Evolutionary conservation across 2,113 vertebrate species (phyloP).

Genomic region (Calyptommatus sinebrachiatus): DNA sequence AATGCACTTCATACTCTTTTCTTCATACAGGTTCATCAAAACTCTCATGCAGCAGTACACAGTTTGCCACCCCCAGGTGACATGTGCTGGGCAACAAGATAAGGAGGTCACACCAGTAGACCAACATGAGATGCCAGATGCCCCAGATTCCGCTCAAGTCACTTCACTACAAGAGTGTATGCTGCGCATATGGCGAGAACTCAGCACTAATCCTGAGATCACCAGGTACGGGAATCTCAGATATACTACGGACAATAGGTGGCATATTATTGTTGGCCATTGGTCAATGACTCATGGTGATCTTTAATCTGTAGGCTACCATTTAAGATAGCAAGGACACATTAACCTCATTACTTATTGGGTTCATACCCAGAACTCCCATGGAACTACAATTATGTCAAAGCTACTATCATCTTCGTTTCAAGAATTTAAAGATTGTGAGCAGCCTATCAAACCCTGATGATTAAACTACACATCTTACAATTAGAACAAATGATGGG

Average conservation of each 20-base stretch:
- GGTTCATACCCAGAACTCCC: no score
- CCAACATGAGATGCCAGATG: background rate
- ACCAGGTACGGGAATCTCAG: background rate
- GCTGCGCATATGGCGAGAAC: background rate
- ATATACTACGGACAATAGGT: background rate
- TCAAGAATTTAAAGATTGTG: no score
- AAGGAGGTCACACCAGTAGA: background rate
- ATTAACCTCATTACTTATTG: background rate
- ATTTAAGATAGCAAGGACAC: background rate
- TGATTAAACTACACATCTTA: no score
- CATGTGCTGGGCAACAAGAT: no score
- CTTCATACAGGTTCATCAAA: background rate
- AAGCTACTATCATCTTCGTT: background rate
- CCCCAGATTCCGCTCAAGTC: background rate
- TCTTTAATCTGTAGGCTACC: background rate
- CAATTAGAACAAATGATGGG: no score
- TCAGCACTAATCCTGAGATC: conserved; percentile 8
- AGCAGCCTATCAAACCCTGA: no score
- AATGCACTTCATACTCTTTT: background rate
- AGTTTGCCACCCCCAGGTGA: background rate
- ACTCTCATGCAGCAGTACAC: background rate
- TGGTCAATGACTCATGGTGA: background rate
- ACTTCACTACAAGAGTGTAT: background rate
- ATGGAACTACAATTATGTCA: background rate
- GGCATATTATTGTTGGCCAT: background rate